Evolutionary conservation across 2,888 invertebrate species (phyloP), one percentile per base, ranked within the genome.

Genomic region (Hydrotaea cyrtoneurina): DNA sequence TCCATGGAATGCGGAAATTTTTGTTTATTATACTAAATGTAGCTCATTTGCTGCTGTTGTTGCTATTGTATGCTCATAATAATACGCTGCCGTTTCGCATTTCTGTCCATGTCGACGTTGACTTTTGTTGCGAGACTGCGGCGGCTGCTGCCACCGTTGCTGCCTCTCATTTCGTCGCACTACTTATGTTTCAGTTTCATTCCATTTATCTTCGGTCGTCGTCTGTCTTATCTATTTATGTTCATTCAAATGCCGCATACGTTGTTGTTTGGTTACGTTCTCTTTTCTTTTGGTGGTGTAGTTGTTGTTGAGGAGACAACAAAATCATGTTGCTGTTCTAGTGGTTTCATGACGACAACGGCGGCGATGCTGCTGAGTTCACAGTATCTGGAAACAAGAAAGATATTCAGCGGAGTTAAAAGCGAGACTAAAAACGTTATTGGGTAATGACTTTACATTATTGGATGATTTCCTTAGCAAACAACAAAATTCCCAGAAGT

Each of bases 1-100:
- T 82, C 69, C 69, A 75, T 84, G 86, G 86, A 84, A 86, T 86
- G 86, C 86, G 86, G 86, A 86, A 86, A 84, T 80, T 82, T 78
- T 64, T 21, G 53, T 82, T 79, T 31, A 73, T 57, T 77, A 55
- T 10, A 85, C 79, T 76, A 81, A 79, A 69, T 85, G 72, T 79
- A 43, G 57, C 76, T 31, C 73, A 26, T 55, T 62, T 62, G 72
- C 57, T 66, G 66, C 19, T 17, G 62, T 2, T 69, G 46, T 77
- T 77, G 64, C 8, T 8, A 8, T 31, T 36, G 17, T 31, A 46
- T 66, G 21, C 26, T 80, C 72, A 79, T 31, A 19, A 66, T 59
- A 75, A 75, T 84, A 64, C 71, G 72, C 59, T 43, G 39, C 21
- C 62, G 39, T 75, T 80, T 78, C 75, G 80, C 80, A 36, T 21